Conservation (phyloP, 2,888 invertebrate genomes). For the Sinelater perroti region DNA sequence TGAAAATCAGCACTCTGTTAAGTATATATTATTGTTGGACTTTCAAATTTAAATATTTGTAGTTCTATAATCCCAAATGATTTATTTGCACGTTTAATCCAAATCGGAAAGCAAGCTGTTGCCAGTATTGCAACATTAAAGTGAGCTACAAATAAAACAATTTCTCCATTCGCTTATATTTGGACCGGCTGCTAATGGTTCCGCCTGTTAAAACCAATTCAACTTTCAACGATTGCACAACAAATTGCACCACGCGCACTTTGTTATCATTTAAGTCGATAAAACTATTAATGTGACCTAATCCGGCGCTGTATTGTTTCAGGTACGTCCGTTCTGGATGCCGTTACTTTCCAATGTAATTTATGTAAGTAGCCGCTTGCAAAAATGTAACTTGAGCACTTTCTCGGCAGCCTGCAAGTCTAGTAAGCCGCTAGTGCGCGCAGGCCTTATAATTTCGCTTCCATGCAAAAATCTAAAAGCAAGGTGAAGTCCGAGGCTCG, state of each 20-base stretch:
- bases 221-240: conserved; percentile 14
- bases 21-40: too few species aligned
- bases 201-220: conserved; percentile 1
- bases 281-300: conserved; percentile 20
- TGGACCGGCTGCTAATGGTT: not conserved
- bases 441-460: too few species aligned
- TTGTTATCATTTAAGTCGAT: conserved; percentile 11
- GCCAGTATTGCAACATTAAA: too few species aligned
- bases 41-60: too few species aligned
- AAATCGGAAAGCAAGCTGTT: too few species aligned
- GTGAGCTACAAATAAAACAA: not conserved
- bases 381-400: conserved; percentile 14
- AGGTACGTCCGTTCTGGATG: conserved; percentile 16
- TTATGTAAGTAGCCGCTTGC: conserved; percentile 13
- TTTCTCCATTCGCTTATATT: conserved; percentile 8
- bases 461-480: too few species aligned
- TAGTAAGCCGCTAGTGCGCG: too few species aligned
- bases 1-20: too few species aligned
- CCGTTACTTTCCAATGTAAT: conserved; percentile 19
- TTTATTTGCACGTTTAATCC: too few species aligned
- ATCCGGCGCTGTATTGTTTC: conserved; percentile 16
- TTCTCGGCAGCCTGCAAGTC: too few species aligned
- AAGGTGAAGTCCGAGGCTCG: too few species aligned
- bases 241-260: not conserved
- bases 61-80: too few species aligned